phyloP scores from a whole-genome alignment of 2,888 invertebrate genomes.

The Ptilodon capucinus region DNA sequence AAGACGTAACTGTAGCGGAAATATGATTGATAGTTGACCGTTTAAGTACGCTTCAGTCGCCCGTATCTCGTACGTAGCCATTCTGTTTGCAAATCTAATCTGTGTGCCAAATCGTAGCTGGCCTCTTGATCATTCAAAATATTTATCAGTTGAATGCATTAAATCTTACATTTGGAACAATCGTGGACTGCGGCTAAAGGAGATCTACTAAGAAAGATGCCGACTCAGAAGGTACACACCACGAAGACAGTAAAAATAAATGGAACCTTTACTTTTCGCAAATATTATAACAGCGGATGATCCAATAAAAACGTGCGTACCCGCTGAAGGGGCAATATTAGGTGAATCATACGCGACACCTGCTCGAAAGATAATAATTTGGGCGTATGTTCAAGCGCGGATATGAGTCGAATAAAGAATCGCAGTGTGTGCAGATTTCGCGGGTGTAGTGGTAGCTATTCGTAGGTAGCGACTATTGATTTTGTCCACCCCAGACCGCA shows the following conservation, averaged over 20 bases:
- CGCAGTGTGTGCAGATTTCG: slow-evolving; percentile 72
- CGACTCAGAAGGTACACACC: too few species aligned
- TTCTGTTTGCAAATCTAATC: slow-evolving; percentile 50
- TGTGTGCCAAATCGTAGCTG: slow-evolving; percentile 43
- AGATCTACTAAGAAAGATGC: not conserved
- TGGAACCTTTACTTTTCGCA: not conserved
- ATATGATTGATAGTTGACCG: slow-evolving; percentile 79
- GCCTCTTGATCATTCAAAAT: slow-evolving; percentile 41
- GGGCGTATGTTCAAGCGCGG: slow-evolving; percentile 47
- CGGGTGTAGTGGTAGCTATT: slow-evolving; percentile 68
- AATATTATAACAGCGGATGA: slow-evolving; percentile 1
- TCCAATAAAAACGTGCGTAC: slow-evolving; percentile 33
- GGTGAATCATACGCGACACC: slow-evolving; percentile 56
- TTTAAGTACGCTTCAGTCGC: slow-evolving; percentile 61
- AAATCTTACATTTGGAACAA: not conserved
- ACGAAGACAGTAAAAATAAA: not conserved
- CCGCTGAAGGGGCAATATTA: slow-evolving; percentile 32
- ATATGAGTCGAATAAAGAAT: slow-evolving; percentile 70
- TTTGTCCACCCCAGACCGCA: slow-evolving; percentile 78
- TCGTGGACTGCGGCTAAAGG: not conserved
- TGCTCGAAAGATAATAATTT: slow-evolving; percentile 61
- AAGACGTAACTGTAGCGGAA: slow-evolving; percentile 77
- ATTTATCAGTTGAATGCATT: slow-evolving; percentile 24
- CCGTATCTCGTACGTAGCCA: slow-evolving; percentile 36
- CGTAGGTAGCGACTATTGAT: slow-evolving; percentile 77